phyloP scores from a whole-genome alignment of 2,113 vertebrate genomes.

The Ailurus styani region DNA sequence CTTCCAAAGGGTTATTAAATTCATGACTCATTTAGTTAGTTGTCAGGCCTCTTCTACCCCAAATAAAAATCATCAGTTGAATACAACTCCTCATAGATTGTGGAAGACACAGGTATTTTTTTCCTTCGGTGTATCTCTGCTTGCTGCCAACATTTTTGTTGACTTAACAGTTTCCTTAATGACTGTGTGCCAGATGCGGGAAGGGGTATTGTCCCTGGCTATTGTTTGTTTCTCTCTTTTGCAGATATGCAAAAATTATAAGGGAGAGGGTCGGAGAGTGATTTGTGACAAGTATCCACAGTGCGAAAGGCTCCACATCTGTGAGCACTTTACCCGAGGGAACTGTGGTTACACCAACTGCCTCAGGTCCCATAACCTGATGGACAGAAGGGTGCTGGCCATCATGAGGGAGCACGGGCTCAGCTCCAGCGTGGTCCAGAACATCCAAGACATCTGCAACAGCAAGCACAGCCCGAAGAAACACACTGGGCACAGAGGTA shows the following conservation, averaged over 20 bases:
- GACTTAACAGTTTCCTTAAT: neutral
- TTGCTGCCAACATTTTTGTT: neutral
- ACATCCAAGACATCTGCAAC: slow-evolving; percentile 72
- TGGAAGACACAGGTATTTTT: neutral
- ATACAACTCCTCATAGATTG: neutral
- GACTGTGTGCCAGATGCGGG: neutral
- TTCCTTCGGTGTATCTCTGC: neutral
- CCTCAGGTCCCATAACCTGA: slow-evolving; percentile 67
- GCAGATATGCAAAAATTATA: slow-evolving; percentile 73
- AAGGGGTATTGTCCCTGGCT: neutral
- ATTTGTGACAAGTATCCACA: slow-evolving; percentile 1
- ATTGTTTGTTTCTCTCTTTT: neutral
- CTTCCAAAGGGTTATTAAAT: neutral
- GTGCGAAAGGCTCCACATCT: slow-evolving; percentile 56
- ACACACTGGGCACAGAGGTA: neutral
- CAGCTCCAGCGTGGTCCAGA: slow-evolving; percentile 7
- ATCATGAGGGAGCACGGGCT: slow-evolving; percentile 56
- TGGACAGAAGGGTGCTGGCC: slow-evolving; percentile 61
- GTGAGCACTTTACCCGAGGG: slow-evolving; percentile 69
- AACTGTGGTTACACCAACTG: slow-evolving; percentile 62
- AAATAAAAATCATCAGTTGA: neutral
- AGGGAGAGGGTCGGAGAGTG: slow-evolving; percentile 61
- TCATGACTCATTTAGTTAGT: neutral
- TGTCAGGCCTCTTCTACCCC: neutral
- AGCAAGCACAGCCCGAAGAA: slow-evolving; percentile 42